Percentiles rank a stretch among this genome's conserved stretches.
Conservation (phyloP, 2,797 vertebrate genomes). For the Platalea minor region DNA sequence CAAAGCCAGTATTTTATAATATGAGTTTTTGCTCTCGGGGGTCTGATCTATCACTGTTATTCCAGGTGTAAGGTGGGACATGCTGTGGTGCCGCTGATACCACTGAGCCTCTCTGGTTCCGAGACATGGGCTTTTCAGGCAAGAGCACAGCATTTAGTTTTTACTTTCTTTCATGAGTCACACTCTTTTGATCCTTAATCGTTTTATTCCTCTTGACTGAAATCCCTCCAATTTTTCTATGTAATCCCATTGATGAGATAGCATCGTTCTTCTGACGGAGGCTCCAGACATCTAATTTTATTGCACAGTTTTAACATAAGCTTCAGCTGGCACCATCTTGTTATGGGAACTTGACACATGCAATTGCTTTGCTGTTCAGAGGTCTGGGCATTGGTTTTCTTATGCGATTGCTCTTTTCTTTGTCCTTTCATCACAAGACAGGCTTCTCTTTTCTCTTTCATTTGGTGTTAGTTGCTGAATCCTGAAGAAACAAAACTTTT, state of each 20-base stretch:
- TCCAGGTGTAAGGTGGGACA: background rate
- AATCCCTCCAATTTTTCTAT: conserved; percentile 28
- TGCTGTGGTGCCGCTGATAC: background rate
- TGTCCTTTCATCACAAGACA: background rate
- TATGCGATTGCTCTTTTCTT: conserved; percentile 1
- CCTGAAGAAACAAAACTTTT: background rate
- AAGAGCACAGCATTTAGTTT: background rate
- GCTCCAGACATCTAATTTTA: conserved; percentile 41
- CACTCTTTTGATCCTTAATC: conserved; percentile 19
- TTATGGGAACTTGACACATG: background rate
- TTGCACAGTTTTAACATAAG: conserved; percentile 27
- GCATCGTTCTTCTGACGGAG: conserved; percentile 38
- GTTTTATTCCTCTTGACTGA: conserved; percentile 55
- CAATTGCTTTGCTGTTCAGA: conserved; percentile 22
- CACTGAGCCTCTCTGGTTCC: background rate
- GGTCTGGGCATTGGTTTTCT: background rate
- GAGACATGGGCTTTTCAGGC: background rate
- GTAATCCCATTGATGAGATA: conserved; percentile 60
- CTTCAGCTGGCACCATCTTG: conserved; percentile 23
- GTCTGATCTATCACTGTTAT: background rate
- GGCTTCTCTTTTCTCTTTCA: background rate
- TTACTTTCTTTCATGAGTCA: conserved; percentile 11
- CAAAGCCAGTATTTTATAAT: background rate
- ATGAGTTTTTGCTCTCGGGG: accelerated
- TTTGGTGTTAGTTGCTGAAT: background rate